Percentiles rank a stretch among this genome's conserved stretches.
These are phyloP conservation scores for Muscicapa comitata DNA, from an alignment of 2,797 vertebrate species.

Conservation along the genomic window DNA sequence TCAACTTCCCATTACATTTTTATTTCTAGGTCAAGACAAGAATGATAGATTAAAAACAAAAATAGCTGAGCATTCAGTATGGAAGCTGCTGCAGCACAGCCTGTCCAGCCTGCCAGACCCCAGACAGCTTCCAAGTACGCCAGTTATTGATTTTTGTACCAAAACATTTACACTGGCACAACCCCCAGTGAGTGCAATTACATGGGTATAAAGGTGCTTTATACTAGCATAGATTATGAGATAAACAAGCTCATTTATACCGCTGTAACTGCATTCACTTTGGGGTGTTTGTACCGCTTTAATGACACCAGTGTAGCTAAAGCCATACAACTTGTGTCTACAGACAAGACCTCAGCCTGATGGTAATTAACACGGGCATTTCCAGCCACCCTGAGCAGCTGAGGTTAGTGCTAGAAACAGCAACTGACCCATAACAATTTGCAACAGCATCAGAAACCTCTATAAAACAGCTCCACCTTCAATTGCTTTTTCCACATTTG, in stretches of 20 bases:
- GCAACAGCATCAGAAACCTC: slow-evolving; percentile 4
- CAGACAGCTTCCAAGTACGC: neutral
- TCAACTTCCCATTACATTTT: slow-evolving; percentile 1
- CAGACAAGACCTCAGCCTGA: neutral
- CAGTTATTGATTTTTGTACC: slow-evolving; percentile 34
- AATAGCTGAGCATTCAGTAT: slow-evolving; percentile 3
- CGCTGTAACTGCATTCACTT: neutral
- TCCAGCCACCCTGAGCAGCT: slow-evolving; percentile 20
- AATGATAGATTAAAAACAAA: slow-evolving; percentile 5
- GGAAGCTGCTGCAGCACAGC: neutral
- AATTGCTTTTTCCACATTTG: slow-evolving; percentile 41
- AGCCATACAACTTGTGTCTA: neutral
- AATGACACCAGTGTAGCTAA: neutral
- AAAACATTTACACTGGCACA: slow-evolving; percentile 49
- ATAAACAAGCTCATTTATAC: slow-evolving; percentile 36
- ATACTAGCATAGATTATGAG: slow-evolving; percentile 13
- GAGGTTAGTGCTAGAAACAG: slow-evolving; percentile 26
- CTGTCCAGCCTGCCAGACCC: neutral
- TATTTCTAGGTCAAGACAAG: slow-evolving; percentile 29
- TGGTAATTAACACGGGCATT: slow-evolving; percentile 38
- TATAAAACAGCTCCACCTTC: neutral
- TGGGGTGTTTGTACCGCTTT: neutral
- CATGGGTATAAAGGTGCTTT: slow-evolving; percentile 39
- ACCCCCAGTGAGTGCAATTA: neutral
- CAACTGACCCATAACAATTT: slow-evolving; percentile 38